A percentile compares a stretch with the other conserved stretches of the same genome.
phyloP scores from a whole-genome alignment of 2,113 vertebrate genomes.

The Chiloscyllium plagiosum region DNA sequence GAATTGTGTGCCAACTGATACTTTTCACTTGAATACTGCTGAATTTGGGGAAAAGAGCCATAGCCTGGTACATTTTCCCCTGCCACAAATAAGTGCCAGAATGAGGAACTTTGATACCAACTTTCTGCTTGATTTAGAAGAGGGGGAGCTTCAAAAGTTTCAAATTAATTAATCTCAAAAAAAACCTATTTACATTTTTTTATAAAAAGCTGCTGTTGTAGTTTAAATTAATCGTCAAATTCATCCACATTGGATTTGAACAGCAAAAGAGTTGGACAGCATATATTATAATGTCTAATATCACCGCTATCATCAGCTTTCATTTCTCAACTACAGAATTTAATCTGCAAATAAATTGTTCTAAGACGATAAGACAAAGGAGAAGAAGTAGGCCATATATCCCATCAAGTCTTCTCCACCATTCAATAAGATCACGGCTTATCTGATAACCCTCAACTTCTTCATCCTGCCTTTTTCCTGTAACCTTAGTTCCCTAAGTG shows the following conservation, averaged over 20 bases:
- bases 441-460: no score
- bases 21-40: background rate
- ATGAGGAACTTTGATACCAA: background rate
- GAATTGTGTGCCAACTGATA: background rate
- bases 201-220: no score
- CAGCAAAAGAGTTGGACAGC: background rate
- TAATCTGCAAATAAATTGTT: background rate
- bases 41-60: background rate
- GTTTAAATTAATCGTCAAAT: background rate
- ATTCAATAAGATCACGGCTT: no score
- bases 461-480: no score
- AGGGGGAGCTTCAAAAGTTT: background rate
- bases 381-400: no score
- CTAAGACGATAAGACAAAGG: no score
- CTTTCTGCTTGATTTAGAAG: background rate
- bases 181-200: background rate
- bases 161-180: background rate
- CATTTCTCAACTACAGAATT: background rate
- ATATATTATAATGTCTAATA: background rate
- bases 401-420: no score
- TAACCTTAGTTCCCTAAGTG: no score
- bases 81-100: background rate
- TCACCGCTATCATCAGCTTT: background rate
- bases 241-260: background rate
- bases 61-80: background rate